Conservation (phyloP, 2,797 vertebrate genomes). For the Cuniculus paca region DNA sequence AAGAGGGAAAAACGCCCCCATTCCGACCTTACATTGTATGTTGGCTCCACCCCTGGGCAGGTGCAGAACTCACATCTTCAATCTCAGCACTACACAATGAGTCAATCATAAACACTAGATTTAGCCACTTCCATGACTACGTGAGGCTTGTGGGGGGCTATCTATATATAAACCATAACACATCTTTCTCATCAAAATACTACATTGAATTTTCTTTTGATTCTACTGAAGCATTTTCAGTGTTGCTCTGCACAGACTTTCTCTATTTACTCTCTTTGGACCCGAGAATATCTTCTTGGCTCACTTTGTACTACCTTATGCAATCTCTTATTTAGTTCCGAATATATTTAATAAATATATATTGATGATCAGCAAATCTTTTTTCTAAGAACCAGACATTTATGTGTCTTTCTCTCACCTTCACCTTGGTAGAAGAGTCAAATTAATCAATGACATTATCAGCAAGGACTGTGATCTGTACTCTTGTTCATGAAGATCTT, state of each 20-base stretch:
- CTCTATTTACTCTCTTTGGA: not conserved
- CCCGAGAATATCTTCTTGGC: not conserved
- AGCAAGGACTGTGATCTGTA: not conserved
- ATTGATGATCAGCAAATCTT: not conserved
- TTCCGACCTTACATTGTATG: too few species aligned
- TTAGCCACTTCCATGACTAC: too few species aligned
- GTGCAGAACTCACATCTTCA: too few species aligned
- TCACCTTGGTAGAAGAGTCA: rapidly evolving
- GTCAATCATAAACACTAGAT: too few species aligned
- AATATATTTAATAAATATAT: not conserved
- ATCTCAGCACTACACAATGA: too few species aligned
- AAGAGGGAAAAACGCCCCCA: too few species aligned
- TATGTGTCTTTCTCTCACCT: not conserved
- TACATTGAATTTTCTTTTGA: not conserved
- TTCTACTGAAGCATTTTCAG: not conserved
- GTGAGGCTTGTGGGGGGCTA: too few species aligned
- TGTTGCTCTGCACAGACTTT: not conserved
- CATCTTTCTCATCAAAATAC: not conserved
- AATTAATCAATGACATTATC: too few species aligned
- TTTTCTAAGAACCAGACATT: not conserved
- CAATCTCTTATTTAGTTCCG: not conserved
- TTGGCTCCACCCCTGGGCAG: too few species aligned
- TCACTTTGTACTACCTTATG: not conserved
- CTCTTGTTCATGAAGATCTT: not conserved
- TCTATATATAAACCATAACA: too few species aligned